Percentiles rank a stretch among this genome's conserved stretches.
These are phyloP conservation scores for Porphyrio hochstetteri DNA, from an alignment of 2,113 vertebrate species.

Conservation along the genomic window DNA sequence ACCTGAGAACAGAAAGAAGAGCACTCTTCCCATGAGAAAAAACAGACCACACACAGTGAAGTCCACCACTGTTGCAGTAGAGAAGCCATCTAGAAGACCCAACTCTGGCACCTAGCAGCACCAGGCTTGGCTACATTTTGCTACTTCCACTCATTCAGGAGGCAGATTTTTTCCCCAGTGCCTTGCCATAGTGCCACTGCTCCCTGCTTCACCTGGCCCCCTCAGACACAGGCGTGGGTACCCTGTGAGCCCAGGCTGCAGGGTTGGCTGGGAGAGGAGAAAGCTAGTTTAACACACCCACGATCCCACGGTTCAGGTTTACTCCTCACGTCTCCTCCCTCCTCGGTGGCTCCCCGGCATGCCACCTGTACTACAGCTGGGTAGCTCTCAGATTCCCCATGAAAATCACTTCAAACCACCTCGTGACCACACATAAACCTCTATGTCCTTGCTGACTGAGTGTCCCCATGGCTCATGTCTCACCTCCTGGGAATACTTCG, in stretches of 20 bases:
- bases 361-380: neutral
- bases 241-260: neutral
- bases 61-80: neutral
- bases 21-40: neutral
- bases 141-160: neutral
- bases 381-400: neutral
- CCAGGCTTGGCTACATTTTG: neutral
- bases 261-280: neutral
- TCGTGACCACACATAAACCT: neutral
- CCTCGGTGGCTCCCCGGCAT: neutral
- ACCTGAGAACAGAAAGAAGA: neutral
- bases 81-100: constrained; percentile 28
- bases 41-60: neutral
- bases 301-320: neutral
- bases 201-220: neutral
- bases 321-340: neutral
- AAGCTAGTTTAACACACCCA: neutral
- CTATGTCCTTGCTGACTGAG: neutral
- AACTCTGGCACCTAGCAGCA: constrained; percentile 32
- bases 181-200: neutral
- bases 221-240: neutral
- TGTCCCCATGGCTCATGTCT: neutral
- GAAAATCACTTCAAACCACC: neutral
- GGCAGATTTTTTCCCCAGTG: neutral
- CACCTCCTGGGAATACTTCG: neutral